These are phyloP conservation scores for Tragelaphus imberbis DNA, from an alignment of 2,113 vertebrate species.

Conservation along the genomic window DNA sequence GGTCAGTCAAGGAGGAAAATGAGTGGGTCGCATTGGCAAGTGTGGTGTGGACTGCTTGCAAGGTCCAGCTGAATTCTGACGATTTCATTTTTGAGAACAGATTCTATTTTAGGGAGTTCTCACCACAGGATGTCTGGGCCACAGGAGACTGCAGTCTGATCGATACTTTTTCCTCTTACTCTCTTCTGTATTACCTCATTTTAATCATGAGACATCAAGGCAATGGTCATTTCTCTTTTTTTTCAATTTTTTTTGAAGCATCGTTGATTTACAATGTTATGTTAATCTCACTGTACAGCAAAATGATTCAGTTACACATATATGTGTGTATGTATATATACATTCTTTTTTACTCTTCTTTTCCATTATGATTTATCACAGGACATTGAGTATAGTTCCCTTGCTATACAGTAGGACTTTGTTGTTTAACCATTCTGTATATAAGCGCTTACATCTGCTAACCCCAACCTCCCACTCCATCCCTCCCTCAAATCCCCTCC, in stretches of 20 bases:
- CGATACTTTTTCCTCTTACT: not conserved
- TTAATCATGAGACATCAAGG: not conserved
- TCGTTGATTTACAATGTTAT: not conserved
- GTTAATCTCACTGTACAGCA: not conserved
- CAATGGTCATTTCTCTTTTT: not conserved
- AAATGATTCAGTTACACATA: not conserved
- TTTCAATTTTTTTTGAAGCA: not conserved
- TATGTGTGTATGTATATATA: not conserved
- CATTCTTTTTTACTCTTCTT: not conserved
- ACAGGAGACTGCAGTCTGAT: not conserved
- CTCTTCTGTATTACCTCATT: not conserved
- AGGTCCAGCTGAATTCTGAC: not conserved
- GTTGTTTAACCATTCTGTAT: not conserved
- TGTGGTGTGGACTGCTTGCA: not conserved
- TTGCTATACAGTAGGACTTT: not conserved
- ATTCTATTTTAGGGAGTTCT: not conserved
- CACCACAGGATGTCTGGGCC: not conserved
- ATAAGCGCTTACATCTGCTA: not conserved
- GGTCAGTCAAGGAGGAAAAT: not conserved
- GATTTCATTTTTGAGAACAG: not conserved
- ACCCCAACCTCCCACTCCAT: not conserved
- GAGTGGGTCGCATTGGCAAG: too few species aligned
- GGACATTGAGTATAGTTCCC: not conserved
- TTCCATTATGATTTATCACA: not conserved
- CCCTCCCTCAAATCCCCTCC: not conserved